phyloP scores from a whole-genome alignment of 2,797 vertebrate genomes.

The Rhabdophis nuchalis region DNA sequence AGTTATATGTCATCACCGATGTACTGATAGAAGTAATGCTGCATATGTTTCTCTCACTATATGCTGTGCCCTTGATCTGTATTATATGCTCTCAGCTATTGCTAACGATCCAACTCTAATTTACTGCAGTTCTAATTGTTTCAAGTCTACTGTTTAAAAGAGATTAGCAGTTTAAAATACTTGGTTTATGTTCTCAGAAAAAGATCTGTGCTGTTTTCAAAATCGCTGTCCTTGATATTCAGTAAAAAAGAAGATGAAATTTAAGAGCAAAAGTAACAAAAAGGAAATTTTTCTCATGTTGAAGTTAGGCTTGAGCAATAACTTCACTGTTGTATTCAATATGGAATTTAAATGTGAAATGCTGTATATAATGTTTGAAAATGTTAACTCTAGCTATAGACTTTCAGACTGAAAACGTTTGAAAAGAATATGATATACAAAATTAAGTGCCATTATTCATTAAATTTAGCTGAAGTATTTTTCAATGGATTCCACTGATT shows the following conservation, averaged over 20 bases:
- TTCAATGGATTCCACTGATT: not conserved
- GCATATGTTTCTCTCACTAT: not conserved
- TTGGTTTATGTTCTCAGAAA: not conserved
- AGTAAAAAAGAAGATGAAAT: not conserved
- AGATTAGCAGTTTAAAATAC: not conserved
- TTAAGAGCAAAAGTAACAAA: not conserved
- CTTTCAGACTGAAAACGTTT: not conserved
- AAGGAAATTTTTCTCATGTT: not conserved
- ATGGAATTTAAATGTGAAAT: not conserved
- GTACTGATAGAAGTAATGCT: not conserved
- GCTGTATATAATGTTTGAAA: not conserved
- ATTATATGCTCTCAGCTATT: not conserved
- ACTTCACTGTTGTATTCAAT: not conserved
- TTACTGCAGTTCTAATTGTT: not conserved
- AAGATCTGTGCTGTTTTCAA: not conserved
- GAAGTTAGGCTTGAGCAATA: not conserved
- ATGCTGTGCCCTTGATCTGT: not conserved
- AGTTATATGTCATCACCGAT: not conserved
- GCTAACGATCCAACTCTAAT: not conserved
- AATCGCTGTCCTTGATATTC: not conserved
- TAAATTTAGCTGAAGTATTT: not conserved
- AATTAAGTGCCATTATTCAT: not conserved
- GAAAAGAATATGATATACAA: not conserved
- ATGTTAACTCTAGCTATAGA: not conserved
- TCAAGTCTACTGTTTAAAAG: not conserved